A percentile compares a stretch with the other conserved stretches of the same genome.
Conservation (phyloP, 2,113 vertebrate species). For the Tragelaphus buxtoni region DNA sequence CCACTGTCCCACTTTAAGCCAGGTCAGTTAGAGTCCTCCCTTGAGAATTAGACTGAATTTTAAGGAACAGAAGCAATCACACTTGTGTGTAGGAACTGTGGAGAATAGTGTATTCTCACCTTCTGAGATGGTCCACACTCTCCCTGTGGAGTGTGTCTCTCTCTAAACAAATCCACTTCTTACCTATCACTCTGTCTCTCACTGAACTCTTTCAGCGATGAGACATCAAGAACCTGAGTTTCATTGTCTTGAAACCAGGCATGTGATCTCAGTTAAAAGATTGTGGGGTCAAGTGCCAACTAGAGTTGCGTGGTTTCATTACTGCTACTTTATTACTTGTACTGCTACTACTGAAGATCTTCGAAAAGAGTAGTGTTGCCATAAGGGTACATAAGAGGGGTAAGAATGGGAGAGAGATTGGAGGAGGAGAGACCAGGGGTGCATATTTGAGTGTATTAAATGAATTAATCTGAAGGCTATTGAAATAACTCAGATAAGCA, state of each 20-base stretch:
- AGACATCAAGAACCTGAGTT: neutral
- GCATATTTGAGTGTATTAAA: neutral
- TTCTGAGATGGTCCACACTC: neutral
- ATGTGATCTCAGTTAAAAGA: neutral
- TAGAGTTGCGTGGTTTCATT: neutral
- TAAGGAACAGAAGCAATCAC: neutral
- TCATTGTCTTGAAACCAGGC: neutral
- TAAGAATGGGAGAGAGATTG: neutral
- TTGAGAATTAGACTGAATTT: neutral
- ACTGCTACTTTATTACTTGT: neutral
- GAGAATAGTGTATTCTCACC: neutral
- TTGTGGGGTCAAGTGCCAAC: neutral
- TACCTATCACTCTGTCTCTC: neutral
- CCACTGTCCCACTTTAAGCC: fast-evolving
- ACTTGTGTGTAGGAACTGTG: neutral
- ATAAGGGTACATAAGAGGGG: no score
- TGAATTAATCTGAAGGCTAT: neutral
- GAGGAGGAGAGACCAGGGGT: neutral
- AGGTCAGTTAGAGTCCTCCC: neutral
- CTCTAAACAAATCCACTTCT: neutral
- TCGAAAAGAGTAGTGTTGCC: neutral
- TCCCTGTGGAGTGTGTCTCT: neutral
- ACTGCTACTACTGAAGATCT: neutral
- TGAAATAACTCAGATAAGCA: neutral
- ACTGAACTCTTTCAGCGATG: neutral